A percentile compares a stretch with the other conserved stretches of the same genome.
Evolutionary conservation across 2,113 vertebrate species (phyloP).

Genomic region (Mola mola): DNA sequence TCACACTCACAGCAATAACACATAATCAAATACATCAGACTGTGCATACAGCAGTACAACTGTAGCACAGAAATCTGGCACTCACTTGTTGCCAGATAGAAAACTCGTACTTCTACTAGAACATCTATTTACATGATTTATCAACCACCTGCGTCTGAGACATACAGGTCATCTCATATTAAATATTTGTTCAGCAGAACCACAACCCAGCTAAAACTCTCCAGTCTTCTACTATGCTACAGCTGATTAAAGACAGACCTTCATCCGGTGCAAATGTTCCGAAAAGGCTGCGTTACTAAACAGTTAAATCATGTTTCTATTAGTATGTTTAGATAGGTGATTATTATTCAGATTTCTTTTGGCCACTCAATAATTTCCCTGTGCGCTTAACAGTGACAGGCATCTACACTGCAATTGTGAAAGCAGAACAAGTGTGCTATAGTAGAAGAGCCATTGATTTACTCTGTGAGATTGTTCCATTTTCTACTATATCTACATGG

Average conservation of each 20-base stretch:
- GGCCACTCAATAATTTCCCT: no score
- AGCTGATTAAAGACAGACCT: slow-evolving; percentile 1
- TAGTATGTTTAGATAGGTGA: no score
- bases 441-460: background rate
- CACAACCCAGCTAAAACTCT: no score
- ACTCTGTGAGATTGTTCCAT: background rate
- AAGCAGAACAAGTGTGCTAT: background rate
- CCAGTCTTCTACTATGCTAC: background rate
- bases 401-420: no score
- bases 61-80: no score
- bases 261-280: background rate
- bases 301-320: background rate
- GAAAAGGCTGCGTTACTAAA: slow-evolving; percentile 2
- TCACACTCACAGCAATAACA: no score
- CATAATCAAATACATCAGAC: no score
- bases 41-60: no score
- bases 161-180: background rate
- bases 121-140: slow-evolving; percentile 26
- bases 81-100: no score
- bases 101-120: slow-evolving; percentile 18
- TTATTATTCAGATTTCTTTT: no score
- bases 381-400: no score
- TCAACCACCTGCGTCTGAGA: background rate
- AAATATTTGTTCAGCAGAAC: no score
- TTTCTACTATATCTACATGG: slow-evolving; percentile 11